These are phyloP conservation scores for Ellobius talpinus DNA, from an alignment of 2,113 vertebrate genomes.

Conservation along the genomic window DNA sequence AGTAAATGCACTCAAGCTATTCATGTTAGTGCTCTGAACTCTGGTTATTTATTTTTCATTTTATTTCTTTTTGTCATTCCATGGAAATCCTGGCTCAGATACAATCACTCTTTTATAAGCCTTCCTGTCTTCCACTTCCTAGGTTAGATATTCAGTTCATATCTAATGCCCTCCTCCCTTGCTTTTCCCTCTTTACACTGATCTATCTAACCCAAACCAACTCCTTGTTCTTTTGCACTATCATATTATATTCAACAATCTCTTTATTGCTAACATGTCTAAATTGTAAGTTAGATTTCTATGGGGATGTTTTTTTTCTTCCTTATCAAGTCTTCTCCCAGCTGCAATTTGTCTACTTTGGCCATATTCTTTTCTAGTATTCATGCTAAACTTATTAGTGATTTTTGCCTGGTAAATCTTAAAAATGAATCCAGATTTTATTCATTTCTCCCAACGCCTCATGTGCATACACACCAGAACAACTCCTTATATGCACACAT, in stretches of 20 bases:
- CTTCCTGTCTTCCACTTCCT: neutral
- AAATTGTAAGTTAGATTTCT: conserved; percentile 24
- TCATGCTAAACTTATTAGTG: neutral
- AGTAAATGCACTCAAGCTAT: neutral
- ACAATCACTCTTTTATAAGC: neutral
- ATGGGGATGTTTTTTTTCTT: neutral
- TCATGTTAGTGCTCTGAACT: neutral
- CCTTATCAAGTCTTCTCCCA: neutral
- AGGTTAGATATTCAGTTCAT: neutral
- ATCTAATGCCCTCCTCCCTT: neutral
- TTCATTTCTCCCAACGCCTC: neutral
- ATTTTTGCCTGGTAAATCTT: neutral
- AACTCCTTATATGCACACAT: rapidly evolving
- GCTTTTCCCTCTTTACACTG: neutral
- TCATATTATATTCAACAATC: neutral
- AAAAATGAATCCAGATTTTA: neutral
- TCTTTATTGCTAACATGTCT: neutral
- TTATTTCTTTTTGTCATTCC: neutral
- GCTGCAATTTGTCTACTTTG: neutral
- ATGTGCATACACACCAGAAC: too few species aligned
- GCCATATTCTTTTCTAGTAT: neutral
- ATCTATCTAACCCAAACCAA: neutral
- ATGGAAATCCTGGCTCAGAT: neutral
- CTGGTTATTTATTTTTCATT: neutral
- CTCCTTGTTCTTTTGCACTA: neutral